Evolutionary conservation across 2,888 invertebrate genomes (phyloP).

Genomic region (Ferdinandea cuprea): DNA sequence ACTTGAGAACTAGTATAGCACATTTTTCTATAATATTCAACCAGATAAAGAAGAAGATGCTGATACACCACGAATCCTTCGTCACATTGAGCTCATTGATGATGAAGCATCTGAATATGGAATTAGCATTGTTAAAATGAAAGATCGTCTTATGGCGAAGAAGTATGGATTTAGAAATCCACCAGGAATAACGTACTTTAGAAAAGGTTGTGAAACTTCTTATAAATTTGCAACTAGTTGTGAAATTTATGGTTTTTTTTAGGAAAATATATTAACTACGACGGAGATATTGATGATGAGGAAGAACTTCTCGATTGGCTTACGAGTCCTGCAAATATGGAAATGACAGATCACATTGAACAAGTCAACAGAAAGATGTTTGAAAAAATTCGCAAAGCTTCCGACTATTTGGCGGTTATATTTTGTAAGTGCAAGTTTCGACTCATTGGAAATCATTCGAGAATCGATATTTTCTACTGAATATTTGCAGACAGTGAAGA

Average conservation of each 20-base stretch:
- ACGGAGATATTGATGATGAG: slow-evolving; percentile 95
- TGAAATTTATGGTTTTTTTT: slow-evolving; percentile 4
- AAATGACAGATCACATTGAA: slow-evolving; percentile 95
- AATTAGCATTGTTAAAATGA: slow-evolving; percentile 94
- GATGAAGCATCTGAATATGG: slow-evolving; percentile 96
- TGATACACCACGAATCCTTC: slow-evolving; percentile 90
- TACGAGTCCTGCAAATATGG: slow-evolving; percentile 97
- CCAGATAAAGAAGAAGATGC: slow-evolving; percentile 92
- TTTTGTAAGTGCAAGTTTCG: slow-evolving; percentile 89
- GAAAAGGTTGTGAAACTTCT: slow-evolving; percentile 86
- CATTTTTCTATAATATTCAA: slow-evolving; percentile 53
- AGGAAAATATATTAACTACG: slow-evolving; percentile 93
- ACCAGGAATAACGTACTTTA: slow-evolving; percentile 95
- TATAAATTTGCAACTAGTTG: too few relatives aligned
- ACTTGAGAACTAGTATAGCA: not conserved
- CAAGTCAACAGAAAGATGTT: slow-evolving; percentile 96
- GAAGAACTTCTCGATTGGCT: slow-evolving; percentile 95
- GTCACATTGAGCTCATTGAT: slow-evolving; percentile 94
- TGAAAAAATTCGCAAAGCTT: slow-evolving; percentile 93
- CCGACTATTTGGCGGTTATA: slow-evolving; percentile 95
- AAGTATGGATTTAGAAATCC: slow-evolving; percentile 95
- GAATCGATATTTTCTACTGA: not conserved
- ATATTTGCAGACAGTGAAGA: slow-evolving; percentile 93
- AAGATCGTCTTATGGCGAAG: slow-evolving; percentile 95
- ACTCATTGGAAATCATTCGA: not conserved